phyloP scores from a whole-genome alignment of 2,888 invertebrate genomes.

The Ganaspis brasiliensis region DNA sequence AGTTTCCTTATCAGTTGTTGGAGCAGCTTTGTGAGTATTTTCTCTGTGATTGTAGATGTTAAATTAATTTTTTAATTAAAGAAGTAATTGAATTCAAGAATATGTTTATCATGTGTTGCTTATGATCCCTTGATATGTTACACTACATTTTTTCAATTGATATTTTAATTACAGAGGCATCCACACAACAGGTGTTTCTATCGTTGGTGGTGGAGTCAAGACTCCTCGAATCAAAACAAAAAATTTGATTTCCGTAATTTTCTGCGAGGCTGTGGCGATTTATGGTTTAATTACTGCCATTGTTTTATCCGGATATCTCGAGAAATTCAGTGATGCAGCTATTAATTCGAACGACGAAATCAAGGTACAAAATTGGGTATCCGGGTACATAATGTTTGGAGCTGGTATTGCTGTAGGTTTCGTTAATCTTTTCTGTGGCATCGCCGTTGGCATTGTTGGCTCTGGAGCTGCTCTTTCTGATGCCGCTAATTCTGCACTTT shows the following conservation, averaged over 20 bases:
- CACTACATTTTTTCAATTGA: no score
- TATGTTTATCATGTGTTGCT: no score
- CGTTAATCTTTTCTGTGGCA: slow-evolving; percentile 97
- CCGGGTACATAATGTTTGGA: slow-evolving; percentile 97
- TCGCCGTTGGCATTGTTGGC: slow-evolving; percentile 98
- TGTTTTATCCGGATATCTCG: slow-evolving; percentile 93
- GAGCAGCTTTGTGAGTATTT: slow-evolving; percentile 92
- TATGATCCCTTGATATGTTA: no score
- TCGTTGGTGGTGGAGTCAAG: slow-evolving; percentile 98
- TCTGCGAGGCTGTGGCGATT: slow-evolving; percentile 99
- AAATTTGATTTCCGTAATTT: slow-evolving; percentile 99
- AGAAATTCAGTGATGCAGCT: slow-evolving; percentile 74
- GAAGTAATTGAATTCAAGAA: no score
- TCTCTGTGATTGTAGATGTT: slow-evolving; percentile 12
- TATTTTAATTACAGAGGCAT: slow-evolving; percentile 87
- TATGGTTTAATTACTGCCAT: slow-evolving; percentile 99
- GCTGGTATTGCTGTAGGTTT: slow-evolving; percentile 97
- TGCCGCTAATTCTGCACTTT: slow-evolving; percentile 97
- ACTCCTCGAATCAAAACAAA: slow-evolving; percentile 99
- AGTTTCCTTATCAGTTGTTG: slow-evolving; percentile 97
- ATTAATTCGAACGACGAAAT: slow-evolving; percentile 74
- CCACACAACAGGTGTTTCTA: slow-evolving; percentile 97
- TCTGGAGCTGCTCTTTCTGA: slow-evolving; percentile 99
- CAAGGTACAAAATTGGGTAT: slow-evolving; percentile 87
- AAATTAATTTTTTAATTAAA: no score